A percentile compares a stretch with the other conserved stretches of the same genome.
These are phyloP conservation scores for Scylla paramamosain DNA, from an alignment of 1,140 invertebrate genomes.

Conservation along the genomic window DNA sequence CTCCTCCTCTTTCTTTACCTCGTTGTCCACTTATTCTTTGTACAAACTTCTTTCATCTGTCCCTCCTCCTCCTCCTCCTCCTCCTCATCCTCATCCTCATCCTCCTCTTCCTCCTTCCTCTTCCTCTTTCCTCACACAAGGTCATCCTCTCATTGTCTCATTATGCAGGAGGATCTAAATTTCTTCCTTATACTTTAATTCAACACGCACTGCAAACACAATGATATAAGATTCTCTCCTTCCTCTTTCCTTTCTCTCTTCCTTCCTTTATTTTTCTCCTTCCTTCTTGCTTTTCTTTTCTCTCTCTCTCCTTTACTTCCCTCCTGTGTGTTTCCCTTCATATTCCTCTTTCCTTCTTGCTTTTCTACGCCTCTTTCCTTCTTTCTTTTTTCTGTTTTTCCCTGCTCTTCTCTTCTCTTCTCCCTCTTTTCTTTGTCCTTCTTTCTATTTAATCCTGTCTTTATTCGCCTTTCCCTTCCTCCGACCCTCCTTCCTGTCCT, in stretches of 20 bases:
- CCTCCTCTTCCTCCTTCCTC: not conserved
- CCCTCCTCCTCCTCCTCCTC: not conserved
- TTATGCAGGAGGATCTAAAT: not conserved
- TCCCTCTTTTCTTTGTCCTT: too few relatives aligned
- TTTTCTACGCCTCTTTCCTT: too few relatives aligned
- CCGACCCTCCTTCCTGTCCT: not conserved
- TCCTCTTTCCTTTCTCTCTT: slow-evolving; percentile 44
- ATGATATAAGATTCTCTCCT: slow-evolving; percentile 64
- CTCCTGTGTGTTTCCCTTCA: not conserved
- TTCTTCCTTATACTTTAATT: not conserved
- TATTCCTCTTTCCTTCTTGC: not conserved
- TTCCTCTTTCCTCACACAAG: not conserved
- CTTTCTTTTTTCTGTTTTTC: too few relatives aligned
- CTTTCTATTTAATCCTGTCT: too few relatives aligned
- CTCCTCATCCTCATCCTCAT: not conserved
- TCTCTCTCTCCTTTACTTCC: not conserved
- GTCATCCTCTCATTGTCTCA: not conserved
- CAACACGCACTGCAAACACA: slow-evolving; percentile 37
- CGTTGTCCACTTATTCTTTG: not conserved
- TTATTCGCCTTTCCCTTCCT: not conserved
- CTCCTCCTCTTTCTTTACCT: too few relatives aligned
- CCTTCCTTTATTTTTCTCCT: slow-evolving; percentile 31
- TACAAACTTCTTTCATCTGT: not conserved
- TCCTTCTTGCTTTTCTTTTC: not conserved
- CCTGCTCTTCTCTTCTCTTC: too few relatives aligned